Percentiles rank a stretch among this genome's conserved stretches.
These are phyloP conservation scores for Caenorhabditis macrosperma DNA, from an alignment of 2,888 invertebrate species.

Conservation along the genomic window DNA sequence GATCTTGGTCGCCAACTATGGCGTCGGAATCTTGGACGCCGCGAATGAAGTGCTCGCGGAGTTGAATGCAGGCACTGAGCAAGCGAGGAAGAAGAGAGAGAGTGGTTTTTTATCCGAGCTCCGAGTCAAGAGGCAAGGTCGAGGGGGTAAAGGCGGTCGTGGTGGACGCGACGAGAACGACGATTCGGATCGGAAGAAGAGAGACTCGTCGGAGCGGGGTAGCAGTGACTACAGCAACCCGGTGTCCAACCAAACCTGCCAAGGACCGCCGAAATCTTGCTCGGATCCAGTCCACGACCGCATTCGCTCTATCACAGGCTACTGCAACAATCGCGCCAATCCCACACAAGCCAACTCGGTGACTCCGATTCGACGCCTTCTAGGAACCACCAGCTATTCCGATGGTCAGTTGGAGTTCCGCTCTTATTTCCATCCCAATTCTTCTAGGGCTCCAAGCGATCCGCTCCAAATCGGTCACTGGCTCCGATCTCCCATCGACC, in stretches of 20 bases:
- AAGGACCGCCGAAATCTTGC: constrained; percentile 45
- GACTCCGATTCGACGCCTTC: constrained; percentile 88
- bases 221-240: constrained; percentile 21
- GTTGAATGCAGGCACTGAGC: constrained; percentile 1
- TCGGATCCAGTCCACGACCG: constrained; percentile 39
- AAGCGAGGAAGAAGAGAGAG: constrained; percentile 33
- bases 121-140: constrained; percentile 23
- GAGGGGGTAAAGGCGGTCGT: constrained; percentile 21
- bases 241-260: constrained; percentile 13
- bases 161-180: background rate
- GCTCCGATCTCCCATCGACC: constrained; percentile 58
- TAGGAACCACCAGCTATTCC: constrained; percentile 87
- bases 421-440: background rate
- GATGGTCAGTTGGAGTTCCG: constrained; percentile 47
- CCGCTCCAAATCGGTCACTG: constrained; percentile 50
- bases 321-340: constrained; percentile 88
- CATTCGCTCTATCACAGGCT: constrained; percentile 84
- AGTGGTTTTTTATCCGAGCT: constrained; percentile 8
- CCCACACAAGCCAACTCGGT: constrained; percentile 89
- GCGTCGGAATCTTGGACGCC: constrained; percentile 25
- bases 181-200: constrained; percentile 26
- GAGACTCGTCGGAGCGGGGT: constrained; percentile 26
- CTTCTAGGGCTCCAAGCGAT: constrained; percentile 46
- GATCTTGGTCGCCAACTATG: constrained; percentile 49
- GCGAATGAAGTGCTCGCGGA: constrained; percentile 50